A percentile compares a stretch with the other conserved stretches of the same genome.
phyloP scores from a whole-genome alignment of 2,113 vertebrate species.

The Coptodon bakossiorum region DNA sequence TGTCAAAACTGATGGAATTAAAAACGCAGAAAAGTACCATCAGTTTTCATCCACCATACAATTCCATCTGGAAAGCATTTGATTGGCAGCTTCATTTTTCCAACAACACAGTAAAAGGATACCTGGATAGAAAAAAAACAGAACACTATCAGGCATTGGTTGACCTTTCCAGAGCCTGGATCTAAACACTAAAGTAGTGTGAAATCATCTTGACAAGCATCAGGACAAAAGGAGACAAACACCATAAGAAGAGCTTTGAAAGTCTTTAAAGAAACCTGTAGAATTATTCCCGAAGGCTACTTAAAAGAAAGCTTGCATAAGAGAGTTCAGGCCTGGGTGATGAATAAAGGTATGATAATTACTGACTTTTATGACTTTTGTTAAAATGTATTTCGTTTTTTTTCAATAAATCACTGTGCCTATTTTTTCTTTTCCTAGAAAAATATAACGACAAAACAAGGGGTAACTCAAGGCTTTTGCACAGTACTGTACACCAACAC shows the following conservation, averaged over 20 bases:
- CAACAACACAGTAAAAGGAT: not conserved
- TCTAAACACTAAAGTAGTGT: not conserved
- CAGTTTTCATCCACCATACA: rapidly evolving
- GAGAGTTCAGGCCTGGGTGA: not conserved
- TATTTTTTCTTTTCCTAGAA: not conserved
- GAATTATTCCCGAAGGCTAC: not conserved
- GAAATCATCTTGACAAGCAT: not conserved
- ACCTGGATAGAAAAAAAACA: not conserved
- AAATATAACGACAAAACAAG: rapidly evolving
- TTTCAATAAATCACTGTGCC: not conserved
- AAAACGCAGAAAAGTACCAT: not conserved
- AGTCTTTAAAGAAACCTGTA: not conserved
- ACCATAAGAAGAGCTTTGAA: not conserved
- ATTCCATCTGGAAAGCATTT: not conserved
- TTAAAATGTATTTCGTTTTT: not conserved
- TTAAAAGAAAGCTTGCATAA: not conserved
- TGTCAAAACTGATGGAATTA: rapidly evolving
- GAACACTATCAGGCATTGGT: rapidly evolving
- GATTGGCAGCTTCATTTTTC: not conserved
- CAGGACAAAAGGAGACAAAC: not conserved
- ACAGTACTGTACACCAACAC: not conserved
- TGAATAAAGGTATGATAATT: not conserved
- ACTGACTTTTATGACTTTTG: not conserved
- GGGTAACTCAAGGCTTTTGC: not conserved
- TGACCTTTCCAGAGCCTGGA: not conserved